Evolutionary conservation across 2,113 vertebrate genomes (phyloP).

Genomic region (Elanus axillaris): DNA sequence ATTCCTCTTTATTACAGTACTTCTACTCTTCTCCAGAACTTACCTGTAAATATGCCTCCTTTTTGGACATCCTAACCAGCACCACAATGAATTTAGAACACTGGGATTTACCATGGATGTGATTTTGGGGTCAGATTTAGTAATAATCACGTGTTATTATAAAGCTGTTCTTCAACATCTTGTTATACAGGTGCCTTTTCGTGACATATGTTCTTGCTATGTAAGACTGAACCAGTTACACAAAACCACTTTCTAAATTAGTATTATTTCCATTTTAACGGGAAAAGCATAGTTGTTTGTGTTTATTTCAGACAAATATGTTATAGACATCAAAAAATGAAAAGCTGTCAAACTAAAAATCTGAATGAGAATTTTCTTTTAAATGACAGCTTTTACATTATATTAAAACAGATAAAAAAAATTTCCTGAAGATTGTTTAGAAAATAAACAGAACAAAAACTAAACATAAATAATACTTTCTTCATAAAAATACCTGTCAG

Average conservation of each 20-base stretch:
- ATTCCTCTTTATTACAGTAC: not conserved
- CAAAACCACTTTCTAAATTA: not conserved
- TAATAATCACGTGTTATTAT: fast-evolving
- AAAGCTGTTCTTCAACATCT: not conserved
- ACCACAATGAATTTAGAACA: not conserved
- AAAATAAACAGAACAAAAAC: not conserved
- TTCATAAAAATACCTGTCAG: not conserved
- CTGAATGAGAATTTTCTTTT: not conserved
- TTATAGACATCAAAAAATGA: not conserved
- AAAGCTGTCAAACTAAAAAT: not conserved
- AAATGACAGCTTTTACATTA: not conserved
- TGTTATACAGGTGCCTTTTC: not conserved
- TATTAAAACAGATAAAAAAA: not conserved
- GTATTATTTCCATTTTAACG: not conserved
- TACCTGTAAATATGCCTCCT: not conserved
- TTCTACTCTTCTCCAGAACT: not conserved
- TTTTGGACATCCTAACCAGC: not conserved
- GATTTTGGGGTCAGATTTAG: not conserved
- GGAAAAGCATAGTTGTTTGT: not conserved
- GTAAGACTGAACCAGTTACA: not conserved
- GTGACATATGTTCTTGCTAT: not conserved
- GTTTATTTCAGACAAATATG: not conserved
- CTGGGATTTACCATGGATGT: not conserved
- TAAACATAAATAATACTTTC: not conserved
- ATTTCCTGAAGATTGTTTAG: not conserved